Conservation (phyloP, 2,113 vertebrate genomes). For the Pipa parva region DNA sequence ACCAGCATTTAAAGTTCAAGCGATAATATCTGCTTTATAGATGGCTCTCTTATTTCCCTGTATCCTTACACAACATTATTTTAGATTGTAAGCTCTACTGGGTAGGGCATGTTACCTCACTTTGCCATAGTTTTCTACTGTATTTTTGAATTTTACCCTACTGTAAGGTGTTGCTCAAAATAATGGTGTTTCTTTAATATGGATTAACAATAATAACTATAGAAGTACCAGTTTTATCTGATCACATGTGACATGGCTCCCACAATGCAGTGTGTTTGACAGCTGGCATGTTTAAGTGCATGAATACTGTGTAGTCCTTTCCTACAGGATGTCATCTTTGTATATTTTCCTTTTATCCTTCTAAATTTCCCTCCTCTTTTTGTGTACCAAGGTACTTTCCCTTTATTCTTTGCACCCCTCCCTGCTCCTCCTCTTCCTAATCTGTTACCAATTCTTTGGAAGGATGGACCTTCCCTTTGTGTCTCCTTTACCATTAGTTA, state of each 20-base stretch:
- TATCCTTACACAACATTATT: too few species aligned
- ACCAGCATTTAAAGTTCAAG: too few species aligned
- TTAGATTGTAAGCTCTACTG: too few species aligned
- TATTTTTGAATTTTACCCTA: too few species aligned
- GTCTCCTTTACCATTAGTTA: neutral
- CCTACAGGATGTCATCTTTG: conserved; percentile 27
- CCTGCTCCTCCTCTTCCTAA: conserved; percentile 38
- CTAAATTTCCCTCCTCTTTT: conserved; percentile 31
- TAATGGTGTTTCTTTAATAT: too few species aligned
- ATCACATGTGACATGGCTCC: neutral
- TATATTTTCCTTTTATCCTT: conserved; percentile 32
- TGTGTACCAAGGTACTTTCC: conserved; percentile 27
- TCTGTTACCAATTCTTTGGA: conserved; percentile 34
- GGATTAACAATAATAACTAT: too few species aligned
- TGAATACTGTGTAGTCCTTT: conserved; percentile 17
- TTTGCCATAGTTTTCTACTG: too few species aligned
- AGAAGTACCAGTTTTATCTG: too few species aligned
- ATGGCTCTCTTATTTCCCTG: too few species aligned
- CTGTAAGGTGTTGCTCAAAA: too few species aligned
- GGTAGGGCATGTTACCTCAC: too few species aligned
- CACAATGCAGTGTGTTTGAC: neutral
- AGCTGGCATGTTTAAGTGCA: neutral
- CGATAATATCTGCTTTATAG: too few species aligned
- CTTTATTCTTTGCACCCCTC: conserved; percentile 22
- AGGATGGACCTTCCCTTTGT: conserved; percentile 10